phyloP scores from a whole-genome alignment of 2,113 vertebrate species.

The Corapipo altera region DNA sequence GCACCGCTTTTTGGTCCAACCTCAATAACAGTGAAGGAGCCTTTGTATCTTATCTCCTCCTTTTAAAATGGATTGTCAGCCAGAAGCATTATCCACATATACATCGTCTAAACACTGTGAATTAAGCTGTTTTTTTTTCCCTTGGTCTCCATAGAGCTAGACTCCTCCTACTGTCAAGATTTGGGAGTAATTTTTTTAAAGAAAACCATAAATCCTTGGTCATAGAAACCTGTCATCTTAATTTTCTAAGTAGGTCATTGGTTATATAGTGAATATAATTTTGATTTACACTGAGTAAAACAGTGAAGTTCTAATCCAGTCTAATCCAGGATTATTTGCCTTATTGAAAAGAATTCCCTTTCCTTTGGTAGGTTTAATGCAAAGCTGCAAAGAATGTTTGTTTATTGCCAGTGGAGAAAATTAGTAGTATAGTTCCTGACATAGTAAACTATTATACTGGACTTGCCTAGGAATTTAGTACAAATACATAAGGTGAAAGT shows the following conservation, averaged over 20 bases:
- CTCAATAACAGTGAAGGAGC: background rate
- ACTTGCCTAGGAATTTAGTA: background rate
- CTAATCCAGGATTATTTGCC: background rate
- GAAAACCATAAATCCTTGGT: background rate
- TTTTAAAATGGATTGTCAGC: background rate
- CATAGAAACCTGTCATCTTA: background rate
- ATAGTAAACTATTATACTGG: background rate
- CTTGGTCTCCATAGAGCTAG: background rate
- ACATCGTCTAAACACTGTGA: background rate
- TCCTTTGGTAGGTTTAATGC: background rate
- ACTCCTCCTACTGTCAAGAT: background rate
- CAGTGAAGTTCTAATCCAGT: background rate
- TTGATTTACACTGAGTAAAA: background rate
- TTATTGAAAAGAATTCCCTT: background rate
- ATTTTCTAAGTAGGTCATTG: background rate
- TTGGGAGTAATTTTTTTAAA: background rate
- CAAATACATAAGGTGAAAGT: background rate
- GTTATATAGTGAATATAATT: background rate
- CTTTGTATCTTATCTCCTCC: slow-evolving; percentile 15
- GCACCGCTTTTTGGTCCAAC: background rate
- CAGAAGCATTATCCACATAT: background rate
- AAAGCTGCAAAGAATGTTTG: background rate
- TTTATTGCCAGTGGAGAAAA: background rate
- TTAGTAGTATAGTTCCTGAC: background rate
- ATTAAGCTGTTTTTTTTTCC: background rate